Evolutionary conservation across 2,888 invertebrate genomes (phyloP).

Genomic region (Cheilosia urbana): DNA sequence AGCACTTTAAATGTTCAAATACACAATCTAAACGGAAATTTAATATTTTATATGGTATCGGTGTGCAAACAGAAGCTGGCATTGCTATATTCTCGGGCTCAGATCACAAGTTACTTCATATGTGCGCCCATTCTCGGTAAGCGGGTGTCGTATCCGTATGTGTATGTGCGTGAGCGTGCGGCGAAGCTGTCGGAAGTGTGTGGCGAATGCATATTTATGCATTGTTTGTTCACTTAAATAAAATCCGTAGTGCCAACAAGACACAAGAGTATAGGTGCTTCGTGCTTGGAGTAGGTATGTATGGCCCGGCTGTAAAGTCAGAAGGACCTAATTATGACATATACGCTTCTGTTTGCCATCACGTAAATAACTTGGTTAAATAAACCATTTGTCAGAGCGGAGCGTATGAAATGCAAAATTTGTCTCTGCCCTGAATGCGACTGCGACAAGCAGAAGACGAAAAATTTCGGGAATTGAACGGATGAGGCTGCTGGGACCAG

Average conservation of each 20-base stretch:
- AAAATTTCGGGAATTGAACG: conserved; percentile 48
- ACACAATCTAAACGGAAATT: conserved; percentile 61
- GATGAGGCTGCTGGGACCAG: background rate
- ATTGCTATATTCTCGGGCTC: background rate
- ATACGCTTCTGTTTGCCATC: conserved; percentile 71
- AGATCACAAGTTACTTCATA: background rate
- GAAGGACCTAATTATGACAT: conserved; percentile 71
- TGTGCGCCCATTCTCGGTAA: background rate
- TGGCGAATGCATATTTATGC: conserved; percentile 66
- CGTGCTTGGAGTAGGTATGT: conserved; percentile 9
- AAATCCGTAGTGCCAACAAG: conserved; percentile 62
- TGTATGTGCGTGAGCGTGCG: conserved; percentile 44
- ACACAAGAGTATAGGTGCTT: too few relatives aligned
- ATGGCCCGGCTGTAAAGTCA: background rate
- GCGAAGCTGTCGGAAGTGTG: conserved; percentile 43
- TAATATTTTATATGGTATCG: conserved; percentile 65
- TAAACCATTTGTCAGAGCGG: conserved; percentile 67
- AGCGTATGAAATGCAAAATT: conserved; percentile 53
- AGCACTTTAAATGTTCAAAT: conserved; percentile 52
- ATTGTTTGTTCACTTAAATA: conserved; percentile 72
- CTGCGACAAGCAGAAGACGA: conserved; percentile 36
- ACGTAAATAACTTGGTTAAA: conserved; percentile 72
- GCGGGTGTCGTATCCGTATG: conserved; percentile 1
- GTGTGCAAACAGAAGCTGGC: conserved; percentile 47
- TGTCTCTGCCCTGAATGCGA: conserved; percentile 46